These are phyloP conservation scores for Lipotes vexillifer DNA, from an alignment of 2,113 vertebrate species.

Conservation along the genomic window DNA sequence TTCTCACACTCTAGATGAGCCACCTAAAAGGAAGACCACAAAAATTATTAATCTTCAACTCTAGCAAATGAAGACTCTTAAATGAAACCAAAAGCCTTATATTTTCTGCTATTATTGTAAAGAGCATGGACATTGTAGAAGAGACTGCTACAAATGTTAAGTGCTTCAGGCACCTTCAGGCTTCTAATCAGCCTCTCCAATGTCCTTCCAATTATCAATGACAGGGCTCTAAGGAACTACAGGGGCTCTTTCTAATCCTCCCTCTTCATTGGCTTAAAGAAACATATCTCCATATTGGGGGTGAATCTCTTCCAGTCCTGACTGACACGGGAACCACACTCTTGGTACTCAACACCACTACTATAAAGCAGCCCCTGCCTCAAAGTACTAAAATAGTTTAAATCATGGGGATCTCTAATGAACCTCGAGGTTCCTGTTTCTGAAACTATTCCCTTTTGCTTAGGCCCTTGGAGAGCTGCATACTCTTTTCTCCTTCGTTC, in stretches of 20 bases:
- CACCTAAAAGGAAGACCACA: not conserved
- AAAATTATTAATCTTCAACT: not conserved
- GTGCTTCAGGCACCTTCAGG: not conserved
- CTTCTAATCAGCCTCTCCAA: not conserved
- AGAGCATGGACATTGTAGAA: not conserved
- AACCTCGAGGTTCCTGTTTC: too few species aligned
- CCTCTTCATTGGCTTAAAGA: not conserved
- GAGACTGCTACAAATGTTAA: not conserved
- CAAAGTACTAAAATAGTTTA: not conserved
- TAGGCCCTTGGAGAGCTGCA: too few species aligned
- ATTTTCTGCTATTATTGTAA: not conserved
- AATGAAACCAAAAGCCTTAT: not conserved
- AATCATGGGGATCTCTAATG: not conserved
- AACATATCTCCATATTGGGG: not conserved
- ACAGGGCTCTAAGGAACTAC: not conserved
- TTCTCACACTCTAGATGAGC: not conserved
- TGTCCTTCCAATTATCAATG: not conserved
- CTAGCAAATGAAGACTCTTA: not conserved
- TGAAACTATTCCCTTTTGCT: too few species aligned
- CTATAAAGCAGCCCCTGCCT: not conserved
- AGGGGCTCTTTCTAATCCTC: not conserved
- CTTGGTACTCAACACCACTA: not conserved
- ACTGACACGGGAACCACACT: not conserved
- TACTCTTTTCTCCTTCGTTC: too few species aligned
- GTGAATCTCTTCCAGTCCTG: not conserved